phyloP scores from a whole-genome alignment of 2,888 invertebrate species.

The Timandra comae region DNA sequence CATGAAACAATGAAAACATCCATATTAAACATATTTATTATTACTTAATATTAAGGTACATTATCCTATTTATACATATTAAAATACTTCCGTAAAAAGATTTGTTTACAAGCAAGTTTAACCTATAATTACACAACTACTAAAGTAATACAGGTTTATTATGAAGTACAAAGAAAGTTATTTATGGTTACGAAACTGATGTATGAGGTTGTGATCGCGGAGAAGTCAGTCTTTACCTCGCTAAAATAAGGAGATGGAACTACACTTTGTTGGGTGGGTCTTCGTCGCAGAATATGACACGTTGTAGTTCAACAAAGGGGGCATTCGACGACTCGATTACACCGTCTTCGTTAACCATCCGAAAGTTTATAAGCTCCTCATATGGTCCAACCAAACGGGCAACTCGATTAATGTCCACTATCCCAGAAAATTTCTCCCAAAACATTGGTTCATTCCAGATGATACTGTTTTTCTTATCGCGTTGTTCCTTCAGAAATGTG shows the following conservation, averaged over 20 bases:
- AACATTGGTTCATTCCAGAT: constrained; percentile 60
- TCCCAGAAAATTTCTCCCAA: constrained; percentile 46
- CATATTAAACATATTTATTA: constrained; percentile 11
- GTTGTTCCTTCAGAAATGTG: constrained; percentile 60
- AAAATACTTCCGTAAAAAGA: constrained; percentile 48
- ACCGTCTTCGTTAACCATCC: constrained; percentile 2
- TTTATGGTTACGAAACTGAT: constrained; percentile 24
- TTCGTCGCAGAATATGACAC: background rate
- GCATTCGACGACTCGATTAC: too few relatives aligned
- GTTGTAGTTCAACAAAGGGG: too few relatives aligned
- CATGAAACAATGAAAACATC: constrained; percentile 24
- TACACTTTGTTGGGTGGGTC: constrained; percentile 39
- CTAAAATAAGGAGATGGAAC: constrained; percentile 52
- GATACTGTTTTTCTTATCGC: constrained; percentile 46
- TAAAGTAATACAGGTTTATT: constrained; percentile 15
- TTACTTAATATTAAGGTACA: too few relatives aligned
- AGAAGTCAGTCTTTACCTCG: constrained; percentile 74
- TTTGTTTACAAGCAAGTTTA: constrained; percentile 38
- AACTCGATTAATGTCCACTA: constrained; percentile 24
- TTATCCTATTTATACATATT: constrained; percentile 40
- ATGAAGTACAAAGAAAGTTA: constrained; percentile 13
- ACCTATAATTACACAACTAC: constrained; percentile 28
- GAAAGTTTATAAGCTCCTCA: constrained; percentile 6
- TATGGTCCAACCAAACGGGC: constrained; percentile 10
- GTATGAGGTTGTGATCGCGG: constrained; percentile 38